Base-by-base conservation (phyloP, 2,888 invertebrate species). In the Acholoe squamosa region DNA sequence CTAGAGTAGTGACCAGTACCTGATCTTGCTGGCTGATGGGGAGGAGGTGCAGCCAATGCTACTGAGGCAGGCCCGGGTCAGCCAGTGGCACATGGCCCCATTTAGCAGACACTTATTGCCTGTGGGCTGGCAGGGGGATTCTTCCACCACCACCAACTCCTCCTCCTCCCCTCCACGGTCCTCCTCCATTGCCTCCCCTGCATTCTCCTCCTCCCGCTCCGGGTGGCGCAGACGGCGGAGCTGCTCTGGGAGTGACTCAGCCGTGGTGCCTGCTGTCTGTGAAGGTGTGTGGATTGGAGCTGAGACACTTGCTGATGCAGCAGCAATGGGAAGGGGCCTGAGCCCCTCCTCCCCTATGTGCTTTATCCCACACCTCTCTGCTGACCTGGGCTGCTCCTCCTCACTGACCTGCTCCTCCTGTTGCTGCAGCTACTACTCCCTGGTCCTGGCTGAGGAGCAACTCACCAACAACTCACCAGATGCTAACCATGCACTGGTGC, bases 241-340 rank as follows among this genome's bases (percentile, higher is more conserved):
- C 28, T 71, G 71, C 71, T 71, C 28, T 14, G 25, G 71, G 28
- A 28, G 71, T 28, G 14, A 28, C 28, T 71, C 71, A 7, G 71
- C 71, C 71, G 71, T 71, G 71, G 71, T 71, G 71, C 71, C 71
- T 71, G 71, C 71, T 25, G 71, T 71, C n/a, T 71, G n/a, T 22
- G 71, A 28, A 16, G 71, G 28, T 71, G 71, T 3, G 43, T 43
- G 43, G 43, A 43, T 43, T 43, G 3, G 43, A 10, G 43, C 43
- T 43, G 43, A 7, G 43, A 43, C 43, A 7, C 10, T 43, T 3
- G 3, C 5, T 43, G 10, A 7, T 3, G 3, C 3, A 10, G 5
- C 3, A 10, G 3, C 5, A 10, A 7, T 7, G 43, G 43, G 43
- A 3, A 10, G 43, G 43, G 43, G 43, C 43, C 43, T 3, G 43